Percentiles rank a stretch among this genome's conserved stretches.
Conservation (phyloP, 2,888 invertebrate species). For the Phoenoteleia sp. region DNA sequence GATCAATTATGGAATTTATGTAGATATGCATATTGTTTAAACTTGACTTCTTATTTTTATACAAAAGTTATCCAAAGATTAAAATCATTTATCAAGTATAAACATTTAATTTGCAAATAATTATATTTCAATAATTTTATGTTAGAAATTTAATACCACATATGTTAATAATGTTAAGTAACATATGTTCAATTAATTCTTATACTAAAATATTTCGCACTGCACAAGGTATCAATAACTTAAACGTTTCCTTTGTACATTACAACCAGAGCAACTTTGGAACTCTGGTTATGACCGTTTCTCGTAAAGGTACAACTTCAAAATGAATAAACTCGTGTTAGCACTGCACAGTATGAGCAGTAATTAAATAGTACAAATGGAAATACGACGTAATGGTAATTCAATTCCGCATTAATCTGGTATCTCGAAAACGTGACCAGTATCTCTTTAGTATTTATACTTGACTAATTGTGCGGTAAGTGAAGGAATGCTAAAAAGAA, state of each 20-base stretch:
- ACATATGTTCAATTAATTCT: not conserved
- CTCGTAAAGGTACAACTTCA: slow-evolving; percentile 34
- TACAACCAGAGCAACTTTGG: slow-evolving; percentile 3
- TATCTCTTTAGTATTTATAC: slow-evolving; percentile 10
- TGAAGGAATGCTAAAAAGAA: not conserved
- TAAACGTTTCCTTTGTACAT: slow-evolving; percentile 17
- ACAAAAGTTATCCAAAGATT: too few species aligned
- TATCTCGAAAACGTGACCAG: slow-evolving; percentile 12
- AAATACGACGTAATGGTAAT: slow-evolving; percentile 35
- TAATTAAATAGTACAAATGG: slow-evolving; percentile 38
- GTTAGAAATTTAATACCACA: not conserved
- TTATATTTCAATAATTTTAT: too few species aligned
- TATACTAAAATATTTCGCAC: not conserved
- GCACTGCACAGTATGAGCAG: not conserved
- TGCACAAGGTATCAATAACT: slow-evolving; percentile 1
- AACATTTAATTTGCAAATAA: too few species aligned
- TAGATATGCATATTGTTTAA: too few species aligned
- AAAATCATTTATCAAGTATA: too few species aligned
- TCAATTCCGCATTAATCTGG: slow-evolving; percentile 23
- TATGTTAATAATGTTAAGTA: not conserved
- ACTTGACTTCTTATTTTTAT: too few species aligned
- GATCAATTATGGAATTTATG: too few species aligned
- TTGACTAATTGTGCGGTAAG: not conserved
- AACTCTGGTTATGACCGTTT: slow-evolving; percentile 29
- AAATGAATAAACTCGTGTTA: slow-evolving; percentile 31